Base-by-base conservation (phyloP, 2,113 vertebrate species). In the Gambusia holbrooki region DNA sequence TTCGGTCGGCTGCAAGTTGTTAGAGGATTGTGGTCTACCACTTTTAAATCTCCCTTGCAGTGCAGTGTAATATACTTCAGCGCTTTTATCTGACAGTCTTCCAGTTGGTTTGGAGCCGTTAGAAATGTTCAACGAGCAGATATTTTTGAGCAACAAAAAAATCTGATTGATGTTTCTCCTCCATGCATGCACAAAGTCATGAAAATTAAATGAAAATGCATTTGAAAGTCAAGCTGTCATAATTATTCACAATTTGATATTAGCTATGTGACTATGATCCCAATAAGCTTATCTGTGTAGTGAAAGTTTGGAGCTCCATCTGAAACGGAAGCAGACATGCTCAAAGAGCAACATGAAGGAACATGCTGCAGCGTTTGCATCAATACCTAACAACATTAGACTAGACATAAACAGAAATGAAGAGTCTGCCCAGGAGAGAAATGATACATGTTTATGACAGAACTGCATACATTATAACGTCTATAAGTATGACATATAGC, bases 401-500 rank as follows among this genome's bases (percentile, higher is more conserved):
- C 28, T 37, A 51, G 29, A 67, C 28, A 32, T 15, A 71, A 62
- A 76, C n/a, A 80, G 37, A 66, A 54, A 58, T 28, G 12, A 62
- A 69, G 58, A 76, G 73, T 74, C 22, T 77, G 35, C 58, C 60
- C 68, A 81, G 45, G 51, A 77, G 33, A 75, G 32, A 63, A 64
- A 48, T 48, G 45, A 48, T 48, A 2, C 14, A 48, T 48, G 45
- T 48, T 48, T 48, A 48, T 5, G 29, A 88, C 19, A 48, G 77
- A 74, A 29, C 66, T 73, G 70, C n/a, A 33, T 72, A 27, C 74
- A 66, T 54, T 51, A 74, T 63, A 69, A 79, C 62, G 30, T 54
- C 42, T 80, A 76, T 70, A 83, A 88, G 33, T 78, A 42, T 72
- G 60, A 77, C 63, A 69, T 75, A 71, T 28, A 63, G 79, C 70